Percentiles rank a stretch among this genome's conserved stretches.
Evolutionary conservation across 2,113 vertebrate genomes (phyloP).

Genomic region (Gasterosteus nipponicus): DNA sequence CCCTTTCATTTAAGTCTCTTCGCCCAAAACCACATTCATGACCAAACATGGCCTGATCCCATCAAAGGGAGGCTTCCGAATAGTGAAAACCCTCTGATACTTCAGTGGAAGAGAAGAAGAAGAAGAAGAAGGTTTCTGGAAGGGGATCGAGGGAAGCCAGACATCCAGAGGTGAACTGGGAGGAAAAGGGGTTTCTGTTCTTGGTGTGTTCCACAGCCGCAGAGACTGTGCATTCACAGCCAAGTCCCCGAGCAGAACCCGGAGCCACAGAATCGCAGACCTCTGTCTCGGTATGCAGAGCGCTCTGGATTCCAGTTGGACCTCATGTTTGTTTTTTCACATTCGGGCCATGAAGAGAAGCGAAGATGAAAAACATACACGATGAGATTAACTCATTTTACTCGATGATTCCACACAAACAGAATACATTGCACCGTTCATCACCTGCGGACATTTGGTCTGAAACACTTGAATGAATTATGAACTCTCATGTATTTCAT

Average conservation of each 20-base stretch:
- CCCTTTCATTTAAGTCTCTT: constrained; percentile 49
- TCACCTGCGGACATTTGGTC: constrained; percentile 7
- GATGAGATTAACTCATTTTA: constrained; percentile 12
- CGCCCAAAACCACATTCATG: constrained; percentile 62
- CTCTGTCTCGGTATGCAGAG: constrained; percentile 46
- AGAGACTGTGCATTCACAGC: constrained; percentile 71
- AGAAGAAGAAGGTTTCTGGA: constrained; percentile 31
- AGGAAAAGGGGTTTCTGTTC: constrained; percentile 47
- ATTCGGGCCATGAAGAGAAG: constrained; percentile 18
- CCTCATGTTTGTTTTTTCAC: constrained; percentile 52
- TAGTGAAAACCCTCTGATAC: constrained; percentile 40
- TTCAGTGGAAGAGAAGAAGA: constrained; percentile 32
- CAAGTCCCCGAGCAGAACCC: constrained; percentile 69
- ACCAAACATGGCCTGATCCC: constrained; percentile 67
- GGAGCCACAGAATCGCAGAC: constrained; percentile 51
- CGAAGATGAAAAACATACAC: constrained; percentile 15
- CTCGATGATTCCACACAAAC: background rate
- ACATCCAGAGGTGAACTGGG: constrained; percentile 49
- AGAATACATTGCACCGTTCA: constrained; percentile 2
- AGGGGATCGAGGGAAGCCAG: constrained; percentile 57
- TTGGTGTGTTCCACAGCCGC: constrained; percentile 64
- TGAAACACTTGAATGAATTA: background rate
- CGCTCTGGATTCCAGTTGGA: constrained; percentile 41
- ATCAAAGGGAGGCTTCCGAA: constrained; percentile 50
- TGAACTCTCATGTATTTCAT: background rate